These are phyloP conservation scores for Isotomurus palustris DNA, from an alignment of 2,888 invertebrate genomes.

Conservation along the genomic window DNA sequence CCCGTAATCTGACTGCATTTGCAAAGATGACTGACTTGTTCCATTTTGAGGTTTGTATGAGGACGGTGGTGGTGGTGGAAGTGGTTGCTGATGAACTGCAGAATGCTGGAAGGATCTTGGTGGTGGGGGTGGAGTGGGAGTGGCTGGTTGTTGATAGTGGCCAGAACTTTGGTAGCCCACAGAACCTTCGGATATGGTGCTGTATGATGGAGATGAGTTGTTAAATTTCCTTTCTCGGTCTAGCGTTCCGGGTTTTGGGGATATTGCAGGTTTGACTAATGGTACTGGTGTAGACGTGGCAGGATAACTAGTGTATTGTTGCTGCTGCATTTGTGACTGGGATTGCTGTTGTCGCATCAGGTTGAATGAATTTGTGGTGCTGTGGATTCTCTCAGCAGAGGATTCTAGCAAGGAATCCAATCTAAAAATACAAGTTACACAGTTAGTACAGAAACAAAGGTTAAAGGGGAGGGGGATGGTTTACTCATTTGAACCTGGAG, in stretches of 20 bases:
- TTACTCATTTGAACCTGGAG: constrained; percentile 33
- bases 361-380: constrained; percentile 42
- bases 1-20: constrained; percentile 8
- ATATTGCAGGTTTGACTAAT: constrained; percentile 41
- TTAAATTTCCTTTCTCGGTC: constrained; percentile 41
- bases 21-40: background rate
- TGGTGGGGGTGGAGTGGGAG: constrained; percentile 34
- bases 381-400: constrained; percentile 44
- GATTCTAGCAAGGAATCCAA: constrained; percentile 43
- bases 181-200: constrained; percentile 42
- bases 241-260: constrained; percentile 40
- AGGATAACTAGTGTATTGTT: constrained; percentile 16
- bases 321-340: constrained; percentile 24
- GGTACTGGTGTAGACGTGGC: constrained; percentile 35
- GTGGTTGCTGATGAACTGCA: constrained; percentile 2
- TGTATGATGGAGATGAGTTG: constrained; percentile 43
- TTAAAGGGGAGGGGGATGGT: too few species aligned
- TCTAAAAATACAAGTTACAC: too few species aligned
- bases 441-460: too few species aligned
- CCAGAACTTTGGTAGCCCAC: constrained; percentile 34
- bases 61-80: constrained; percentile 17
- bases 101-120: constrained; percentile 32
- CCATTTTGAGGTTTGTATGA: constrained; percentile 22
- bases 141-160: constrained; percentile 29
- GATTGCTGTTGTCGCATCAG: constrained; percentile 41